phyloP scores from a whole-genome alignment of 2,113 vertebrate genomes.

The Sakesphorus luctuosus region DNA sequence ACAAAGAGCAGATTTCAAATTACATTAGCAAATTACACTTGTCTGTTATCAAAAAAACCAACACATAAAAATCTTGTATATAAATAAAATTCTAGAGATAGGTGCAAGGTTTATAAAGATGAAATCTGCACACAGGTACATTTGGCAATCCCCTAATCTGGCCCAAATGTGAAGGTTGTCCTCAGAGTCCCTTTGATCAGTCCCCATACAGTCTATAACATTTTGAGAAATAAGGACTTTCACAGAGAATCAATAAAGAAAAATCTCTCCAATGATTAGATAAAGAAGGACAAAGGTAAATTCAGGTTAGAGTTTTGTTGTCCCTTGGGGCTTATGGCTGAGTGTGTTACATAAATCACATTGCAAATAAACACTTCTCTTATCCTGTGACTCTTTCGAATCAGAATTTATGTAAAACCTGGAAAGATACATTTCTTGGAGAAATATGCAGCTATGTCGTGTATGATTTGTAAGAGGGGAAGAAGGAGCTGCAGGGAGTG shows the following conservation, averaged over 20 bases:
- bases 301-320: background rate
- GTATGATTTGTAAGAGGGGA: background rate
- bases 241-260: background rate
- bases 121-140: background rate
- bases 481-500: slow-evolving; percentile 1
- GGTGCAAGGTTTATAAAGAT: background rate
- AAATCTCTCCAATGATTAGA: background rate
- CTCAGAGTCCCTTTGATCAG: background rate
- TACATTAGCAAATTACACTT: background rate
- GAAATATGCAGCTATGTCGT: background rate
- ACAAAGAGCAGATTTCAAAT: background rate
- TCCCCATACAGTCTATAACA: background rate
- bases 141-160: background rate
- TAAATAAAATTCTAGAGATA: background rate
- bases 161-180: background rate
- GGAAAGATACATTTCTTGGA: background rate
- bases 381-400: background rate
- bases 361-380: background rate
- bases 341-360: background rate
- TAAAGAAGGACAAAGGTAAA: slow-evolving; percentile 29
- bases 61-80: background rate
- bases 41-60: background rate
- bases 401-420: background rate
- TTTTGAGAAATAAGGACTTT: background rate
- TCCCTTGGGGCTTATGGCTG: background rate